Conservation (phyloP, 2,113 vertebrate genomes). For the Nothocercus nigrocapillus region DNA sequence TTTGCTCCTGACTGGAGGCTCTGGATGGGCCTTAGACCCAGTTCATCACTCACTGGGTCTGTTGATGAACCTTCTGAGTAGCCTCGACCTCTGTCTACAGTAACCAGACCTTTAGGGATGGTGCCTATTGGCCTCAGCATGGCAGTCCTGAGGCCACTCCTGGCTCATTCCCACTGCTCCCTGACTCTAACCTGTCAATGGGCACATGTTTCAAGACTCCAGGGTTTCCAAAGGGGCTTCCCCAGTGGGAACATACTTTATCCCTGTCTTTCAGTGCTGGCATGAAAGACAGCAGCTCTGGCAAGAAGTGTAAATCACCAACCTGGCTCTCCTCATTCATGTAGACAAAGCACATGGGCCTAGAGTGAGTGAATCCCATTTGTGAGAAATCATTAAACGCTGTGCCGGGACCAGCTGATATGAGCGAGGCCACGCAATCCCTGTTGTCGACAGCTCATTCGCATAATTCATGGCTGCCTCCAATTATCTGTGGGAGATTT, state of each 20-base stretch:
- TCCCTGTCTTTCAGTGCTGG: neutral
- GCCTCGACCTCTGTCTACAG: neutral
- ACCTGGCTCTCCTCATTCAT: neutral
- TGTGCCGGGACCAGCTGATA: conserved; percentile 76
- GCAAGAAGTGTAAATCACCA: neutral
- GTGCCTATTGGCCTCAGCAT: neutral
- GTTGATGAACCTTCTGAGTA: neutral
- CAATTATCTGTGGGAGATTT: conserved; percentile 84
- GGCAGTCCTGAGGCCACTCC: neutral
- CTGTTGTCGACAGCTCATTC: conserved; percentile 74
- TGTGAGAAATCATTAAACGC: conserved; percentile 69
- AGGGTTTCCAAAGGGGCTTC: neutral
- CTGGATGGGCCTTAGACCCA: neutral
- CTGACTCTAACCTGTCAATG: neutral
- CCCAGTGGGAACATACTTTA: neutral
- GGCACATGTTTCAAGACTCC: neutral
- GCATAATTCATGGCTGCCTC: conserved; percentile 74
- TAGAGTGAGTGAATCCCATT: neutral
- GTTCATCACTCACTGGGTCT: neutral
- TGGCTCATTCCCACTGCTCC: neutral
- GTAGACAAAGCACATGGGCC: neutral
- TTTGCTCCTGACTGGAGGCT: neutral
- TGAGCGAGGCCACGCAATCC: conserved; percentile 77
- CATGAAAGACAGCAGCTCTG: neutral
- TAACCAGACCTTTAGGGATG: neutral